Evolutionary conservation across 2,797 vertebrate species (phyloP), one percentile per base, ranked within the genome.

Genomic region (Knipowitschia caucasica): DNA sequence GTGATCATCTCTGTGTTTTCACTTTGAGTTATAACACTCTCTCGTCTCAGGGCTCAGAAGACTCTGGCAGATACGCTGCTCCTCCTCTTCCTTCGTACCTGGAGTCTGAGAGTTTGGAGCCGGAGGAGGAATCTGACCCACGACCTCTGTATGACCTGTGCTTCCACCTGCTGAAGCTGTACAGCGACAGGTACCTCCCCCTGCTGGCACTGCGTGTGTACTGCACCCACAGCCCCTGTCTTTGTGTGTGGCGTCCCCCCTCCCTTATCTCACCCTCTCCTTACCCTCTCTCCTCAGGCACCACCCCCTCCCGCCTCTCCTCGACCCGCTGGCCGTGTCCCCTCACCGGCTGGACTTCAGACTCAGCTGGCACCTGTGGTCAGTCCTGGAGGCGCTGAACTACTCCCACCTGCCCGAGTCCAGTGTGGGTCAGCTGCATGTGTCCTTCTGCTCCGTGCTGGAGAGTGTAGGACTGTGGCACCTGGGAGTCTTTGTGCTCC

Each of bases 341-440:
- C 83, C 85, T 0, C 88, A 93, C 75, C 92, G 92, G 2, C 82
- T 98, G 83, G 96, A 99, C 54, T 93, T 92, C 71, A 90, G 95
- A 1, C 92, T 99, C 6, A 94, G 92, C 56, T 98, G 96, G 96
- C 95, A 98, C 82, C 86, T 99, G 36, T 98, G 96, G 96, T 91
- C 91, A 8, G 92, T 94, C 30, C 88, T 99, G 0, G 86, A 95
- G 45, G 90, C 93, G 15, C 86, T 98, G 14, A 91, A 94, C 62
- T 99, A 94, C 71, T 88, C 64, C 20, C 95, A 98, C 66, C 89
- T 98, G 21, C 88, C 88, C 1, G 29, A 67, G 42, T 83, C 92
- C 2, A 68, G 90, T 8, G 90, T 92, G 56, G 93, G 93, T 0
- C 85, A 94, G 25, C 90, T 99, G 0, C 95, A 95, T 7, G 35